A percentile compares a stretch with the other conserved stretches of the same genome.
Evolutionary conservation across 2,113 vertebrate genomes (phyloP).

Genomic region (Empidonax alnorum): DNA sequence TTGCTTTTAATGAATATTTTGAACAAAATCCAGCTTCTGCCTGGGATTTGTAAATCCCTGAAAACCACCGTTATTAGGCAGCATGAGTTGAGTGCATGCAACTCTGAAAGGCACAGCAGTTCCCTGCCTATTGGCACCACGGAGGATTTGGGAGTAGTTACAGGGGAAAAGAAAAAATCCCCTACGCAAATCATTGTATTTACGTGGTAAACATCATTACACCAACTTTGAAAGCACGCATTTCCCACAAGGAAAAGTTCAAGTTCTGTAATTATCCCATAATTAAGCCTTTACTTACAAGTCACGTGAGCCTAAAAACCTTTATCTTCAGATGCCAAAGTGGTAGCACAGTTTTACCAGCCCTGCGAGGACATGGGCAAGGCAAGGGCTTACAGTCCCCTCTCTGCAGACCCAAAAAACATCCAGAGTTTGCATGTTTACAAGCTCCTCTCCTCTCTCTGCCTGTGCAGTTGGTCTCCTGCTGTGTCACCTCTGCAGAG

Average conservation of each 20-base stretch:
- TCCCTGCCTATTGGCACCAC: background rate
- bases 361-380: background rate
- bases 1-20: constrained; percentile 45
- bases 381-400: background rate
- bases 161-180: constrained; percentile 19
- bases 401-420: background rate
- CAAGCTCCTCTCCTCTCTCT: background rate
- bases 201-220: constrained; percentile 53
- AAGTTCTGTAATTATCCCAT: constrained; percentile 48
- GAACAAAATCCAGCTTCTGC: constrained; percentile 33
- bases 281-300: constrained; percentile 28
- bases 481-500: background rate
- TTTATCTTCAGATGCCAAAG: background rate
- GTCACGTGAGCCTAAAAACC: background rate
- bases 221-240: background rate
- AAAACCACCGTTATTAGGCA: constrained; percentile 24
- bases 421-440: background rate
- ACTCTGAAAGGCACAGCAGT: constrained; percentile 40
- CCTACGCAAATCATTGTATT: constrained; percentile 32
- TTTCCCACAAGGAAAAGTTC: constrained; percentile 52
- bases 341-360: background rate
- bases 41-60: background rate
- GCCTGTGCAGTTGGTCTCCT: background rate
- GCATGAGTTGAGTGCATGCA: background rate
- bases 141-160: background rate